A percentile compares a stretch with the other conserved stretches of the same genome.
Conservation (phyloP, 2,113 vertebrate genomes). For the Bubo blakistoni region DNA sequence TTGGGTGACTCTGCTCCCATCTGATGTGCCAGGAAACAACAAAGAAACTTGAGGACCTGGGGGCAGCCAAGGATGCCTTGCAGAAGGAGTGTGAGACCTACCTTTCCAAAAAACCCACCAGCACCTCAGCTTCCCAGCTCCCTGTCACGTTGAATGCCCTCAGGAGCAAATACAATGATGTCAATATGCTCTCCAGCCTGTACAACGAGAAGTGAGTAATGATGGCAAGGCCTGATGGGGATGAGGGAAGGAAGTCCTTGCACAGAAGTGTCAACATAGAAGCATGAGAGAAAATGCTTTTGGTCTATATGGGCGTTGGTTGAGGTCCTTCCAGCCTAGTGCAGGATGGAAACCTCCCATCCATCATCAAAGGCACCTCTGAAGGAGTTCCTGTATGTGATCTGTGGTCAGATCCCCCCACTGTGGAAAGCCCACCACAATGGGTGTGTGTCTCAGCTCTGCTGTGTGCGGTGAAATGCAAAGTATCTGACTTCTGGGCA, state of each 20-base stretch:
- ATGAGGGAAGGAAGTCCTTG: neutral
- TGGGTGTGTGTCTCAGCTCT: neutral
- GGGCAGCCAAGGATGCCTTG: conserved; percentile 77
- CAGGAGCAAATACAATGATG: conserved; percentile 82
- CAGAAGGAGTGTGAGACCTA: conserved; percentile 81
- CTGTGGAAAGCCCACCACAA: neutral
- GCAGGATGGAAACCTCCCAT: neutral
- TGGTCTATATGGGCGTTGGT: neutral
- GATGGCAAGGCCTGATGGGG: neutral
- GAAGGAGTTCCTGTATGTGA: neutral
- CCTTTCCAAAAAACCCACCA: conserved; percentile 71
- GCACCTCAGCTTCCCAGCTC: conserved; percentile 74
- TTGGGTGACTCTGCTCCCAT: conserved; percentile 14
- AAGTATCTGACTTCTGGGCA: neutral
- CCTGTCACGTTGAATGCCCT: conserved; percentile 76
- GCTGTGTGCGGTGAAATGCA: neutral
- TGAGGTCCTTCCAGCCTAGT: neutral
- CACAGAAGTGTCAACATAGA: neutral
- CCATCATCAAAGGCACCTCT: neutral
- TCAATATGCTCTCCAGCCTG: conserved; percentile 79
- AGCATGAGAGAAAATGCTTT: neutral
- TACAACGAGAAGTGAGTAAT: conserved; percentile 86
- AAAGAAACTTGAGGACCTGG: conserved; percentile 77
- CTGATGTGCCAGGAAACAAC: conserved; percentile 71
- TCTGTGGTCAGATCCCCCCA: neutral